A percentile compares a stretch with the other conserved stretches of the same genome.
Evolutionary conservation across 2,797 vertebrate genomes (phyloP).

Genomic region (Enteromius fasciolatus): DNA sequence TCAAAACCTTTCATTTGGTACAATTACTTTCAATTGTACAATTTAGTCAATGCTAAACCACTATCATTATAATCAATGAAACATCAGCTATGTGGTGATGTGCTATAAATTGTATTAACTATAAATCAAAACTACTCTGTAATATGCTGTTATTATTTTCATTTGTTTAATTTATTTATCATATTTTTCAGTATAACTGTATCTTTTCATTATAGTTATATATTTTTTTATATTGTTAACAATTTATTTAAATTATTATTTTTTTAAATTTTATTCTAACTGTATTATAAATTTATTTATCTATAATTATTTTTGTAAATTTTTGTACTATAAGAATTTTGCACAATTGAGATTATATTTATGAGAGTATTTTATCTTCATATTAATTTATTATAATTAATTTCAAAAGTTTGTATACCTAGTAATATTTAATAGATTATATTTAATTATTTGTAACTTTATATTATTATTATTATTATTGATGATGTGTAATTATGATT

Average conservation of each 20-base stretch:
- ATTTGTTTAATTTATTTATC: neutral
- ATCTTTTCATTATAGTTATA: neutral
- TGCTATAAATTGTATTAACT: neutral
- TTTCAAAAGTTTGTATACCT: too few relatives aligned
- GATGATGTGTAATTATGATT: neutral
- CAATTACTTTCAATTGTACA: neutral
- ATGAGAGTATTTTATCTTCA: too few relatives aligned
- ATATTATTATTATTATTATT: neutral
- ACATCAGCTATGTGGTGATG: neutral
- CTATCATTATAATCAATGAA: neutral
- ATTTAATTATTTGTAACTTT: neutral
- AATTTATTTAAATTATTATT: too few relatives aligned
- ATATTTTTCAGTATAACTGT: neutral
- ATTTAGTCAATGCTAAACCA: neutral
- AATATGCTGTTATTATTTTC: too few relatives aligned
- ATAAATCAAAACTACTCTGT: neutral
- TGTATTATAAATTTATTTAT: neutral
- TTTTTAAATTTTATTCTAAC: too few relatives aligned
- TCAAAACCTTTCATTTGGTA: neutral
- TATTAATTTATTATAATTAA: too few relatives aligned
- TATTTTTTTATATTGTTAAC: neutral
- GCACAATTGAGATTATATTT: too few relatives aligned
- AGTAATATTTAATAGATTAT: too few relatives aligned
- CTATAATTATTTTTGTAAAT: too few relatives aligned
- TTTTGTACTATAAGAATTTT: too few relatives aligned